A percentile compares a stretch with the other conserved stretches of the same genome.
These are phyloP conservation scores for Bombylius major DNA, from an alignment of 2,888 invertebrate genomes.

Conservation along the genomic window DNA sequence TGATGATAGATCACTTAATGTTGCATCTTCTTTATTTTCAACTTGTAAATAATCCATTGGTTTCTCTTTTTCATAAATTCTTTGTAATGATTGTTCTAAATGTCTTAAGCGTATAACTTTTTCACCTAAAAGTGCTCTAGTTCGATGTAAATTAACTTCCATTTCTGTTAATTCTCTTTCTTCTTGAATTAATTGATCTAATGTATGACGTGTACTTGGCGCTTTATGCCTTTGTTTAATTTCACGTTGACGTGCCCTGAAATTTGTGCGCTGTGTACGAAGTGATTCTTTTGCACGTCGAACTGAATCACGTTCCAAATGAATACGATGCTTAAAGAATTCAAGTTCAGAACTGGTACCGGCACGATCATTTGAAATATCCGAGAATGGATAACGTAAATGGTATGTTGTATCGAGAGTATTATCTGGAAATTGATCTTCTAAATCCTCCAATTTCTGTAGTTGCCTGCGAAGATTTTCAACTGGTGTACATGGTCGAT, in stretches of 20 bases:
- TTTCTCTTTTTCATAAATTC: slow-evolving; percentile 37
- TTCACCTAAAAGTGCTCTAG: slow-evolving; percentile 65
- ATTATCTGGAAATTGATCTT: slow-evolving; percentile 66
- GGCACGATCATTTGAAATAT: slow-evolving; percentile 40
- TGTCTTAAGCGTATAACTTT: slow-evolving; percentile 70
- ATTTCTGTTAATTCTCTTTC: slow-evolving; percentile 72
- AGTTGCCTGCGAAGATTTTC: slow-evolving; percentile 69
- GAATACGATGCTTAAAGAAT: slow-evolving; percentile 70
- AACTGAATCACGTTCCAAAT: slow-evolving; percentile 69
- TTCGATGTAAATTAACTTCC: slow-evolving; percentile 71
- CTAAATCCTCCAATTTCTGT: slow-evolving; percentile 67
- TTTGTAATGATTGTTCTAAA: slow-evolving; percentile 61
- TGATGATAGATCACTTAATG: slow-evolving; percentile 52
- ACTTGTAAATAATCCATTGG: slow-evolving; percentile 25
- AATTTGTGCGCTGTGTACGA: slow-evolving; percentile 51
- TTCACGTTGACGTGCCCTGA: slow-evolving; percentile 51
- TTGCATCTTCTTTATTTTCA: slow-evolving; percentile 44
- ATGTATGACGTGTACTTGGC: slow-evolving; percentile 23
- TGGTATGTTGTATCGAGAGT: slow-evolving; percentile 61
- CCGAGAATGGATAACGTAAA: slow-evolving; percentile 66
- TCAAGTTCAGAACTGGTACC: slow-evolving; percentile 55
- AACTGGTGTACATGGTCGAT: slow-evolving; percentile 57
- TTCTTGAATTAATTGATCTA: slow-evolving; percentile 45
- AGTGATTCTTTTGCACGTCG: slow-evolving; percentile 68
- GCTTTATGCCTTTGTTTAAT: slow-evolving; percentile 37